phyloP scores from a whole-genome alignment of 2,113 vertebrate species.

The Lophochroa leadbeateri region DNA sequence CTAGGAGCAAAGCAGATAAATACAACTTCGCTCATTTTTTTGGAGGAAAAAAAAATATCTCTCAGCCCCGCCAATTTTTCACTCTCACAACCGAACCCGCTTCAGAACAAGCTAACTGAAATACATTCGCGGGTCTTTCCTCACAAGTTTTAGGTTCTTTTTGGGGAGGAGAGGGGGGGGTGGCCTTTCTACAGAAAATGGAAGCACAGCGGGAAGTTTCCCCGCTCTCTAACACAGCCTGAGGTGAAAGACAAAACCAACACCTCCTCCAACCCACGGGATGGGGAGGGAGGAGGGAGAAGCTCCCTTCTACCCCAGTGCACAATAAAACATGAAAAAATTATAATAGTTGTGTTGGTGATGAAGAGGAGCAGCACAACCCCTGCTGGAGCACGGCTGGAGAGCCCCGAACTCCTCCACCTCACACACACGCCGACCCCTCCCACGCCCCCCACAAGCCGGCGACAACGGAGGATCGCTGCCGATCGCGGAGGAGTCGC shows the following conservation, averaged over 20 bases:
- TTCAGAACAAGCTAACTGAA: neutral
- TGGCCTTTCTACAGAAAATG: neutral
- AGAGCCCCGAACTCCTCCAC: neutral
- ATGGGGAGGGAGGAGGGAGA: neutral
- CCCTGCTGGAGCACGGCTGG: neutral
- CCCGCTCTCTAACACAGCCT: neutral
- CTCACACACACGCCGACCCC: neutral
- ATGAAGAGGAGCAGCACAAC: neutral
- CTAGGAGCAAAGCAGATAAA: neutral
- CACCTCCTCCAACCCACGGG: neutral
- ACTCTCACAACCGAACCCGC: accelerated
- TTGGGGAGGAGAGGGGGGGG: too few relatives aligned
- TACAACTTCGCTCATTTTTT: neutral
- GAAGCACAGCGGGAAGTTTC: neutral
- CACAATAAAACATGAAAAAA: neutral
- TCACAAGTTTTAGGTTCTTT: neutral
- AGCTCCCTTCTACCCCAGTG: neutral
- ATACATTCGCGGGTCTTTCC: accelerated
- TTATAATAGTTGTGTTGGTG: neutral
- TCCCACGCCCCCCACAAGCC: neutral
- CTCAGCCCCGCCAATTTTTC: too few relatives aligned
- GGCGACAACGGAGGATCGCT: neutral
- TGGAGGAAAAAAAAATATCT: neutral
- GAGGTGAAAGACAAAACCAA: neutral
- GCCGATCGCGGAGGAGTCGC: neutral